Evolutionary conservation across 1,140 invertebrate genomes (phyloP).

Genomic region (Choristoneura fumiferana): DNA sequence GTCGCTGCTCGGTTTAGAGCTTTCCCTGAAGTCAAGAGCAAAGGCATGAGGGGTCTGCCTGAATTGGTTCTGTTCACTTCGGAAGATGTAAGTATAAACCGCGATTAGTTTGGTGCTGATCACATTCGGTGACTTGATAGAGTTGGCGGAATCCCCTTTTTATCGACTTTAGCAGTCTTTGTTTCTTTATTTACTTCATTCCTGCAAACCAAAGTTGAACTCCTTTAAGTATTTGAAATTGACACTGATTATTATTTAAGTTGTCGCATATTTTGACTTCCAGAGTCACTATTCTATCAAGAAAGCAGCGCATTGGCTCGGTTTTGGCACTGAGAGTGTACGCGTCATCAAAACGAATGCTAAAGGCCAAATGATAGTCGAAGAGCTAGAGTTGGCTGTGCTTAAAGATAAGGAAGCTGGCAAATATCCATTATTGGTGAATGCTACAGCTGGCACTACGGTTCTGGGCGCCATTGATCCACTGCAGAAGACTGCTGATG

Average conservation of each 20-base stretch:
- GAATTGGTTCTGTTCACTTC: constrained; percentile 85
- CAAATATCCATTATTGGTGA: constrained; percentile 83
- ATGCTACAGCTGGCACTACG: constrained; percentile 87
- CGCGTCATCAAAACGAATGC: constrained; percentile 84
- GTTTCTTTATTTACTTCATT: too few species aligned
- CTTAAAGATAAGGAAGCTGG: constrained; percentile 64
- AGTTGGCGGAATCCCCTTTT: too few species aligned
- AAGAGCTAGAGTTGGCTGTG: constrained; percentile 80
- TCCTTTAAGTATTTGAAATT: too few species aligned
- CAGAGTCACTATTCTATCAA: constrained; percentile 93
- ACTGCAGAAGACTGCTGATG: constrained; percentile 84
- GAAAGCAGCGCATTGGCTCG: constrained; percentile 89
- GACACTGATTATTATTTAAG: too few species aligned
- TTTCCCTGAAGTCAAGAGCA: constrained; percentile 87
- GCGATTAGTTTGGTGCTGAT: not conserved
- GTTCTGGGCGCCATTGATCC: constrained; percentile 93
- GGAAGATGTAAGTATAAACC: constrained; percentile 81
- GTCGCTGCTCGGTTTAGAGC: constrained; percentile 86
- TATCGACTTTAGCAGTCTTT: too few species aligned
- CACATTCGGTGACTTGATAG: too few species aligned
- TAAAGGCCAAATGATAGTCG: constrained; percentile 81
- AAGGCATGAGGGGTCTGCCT: constrained; percentile 81
- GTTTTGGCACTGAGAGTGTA: constrained; percentile 88
- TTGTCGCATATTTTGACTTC: constrained; percentile 27
- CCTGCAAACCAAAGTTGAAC: too few species aligned